Conservation (phyloP, 1,140 invertebrate genomes). For the Eueides isabella region DNA sequence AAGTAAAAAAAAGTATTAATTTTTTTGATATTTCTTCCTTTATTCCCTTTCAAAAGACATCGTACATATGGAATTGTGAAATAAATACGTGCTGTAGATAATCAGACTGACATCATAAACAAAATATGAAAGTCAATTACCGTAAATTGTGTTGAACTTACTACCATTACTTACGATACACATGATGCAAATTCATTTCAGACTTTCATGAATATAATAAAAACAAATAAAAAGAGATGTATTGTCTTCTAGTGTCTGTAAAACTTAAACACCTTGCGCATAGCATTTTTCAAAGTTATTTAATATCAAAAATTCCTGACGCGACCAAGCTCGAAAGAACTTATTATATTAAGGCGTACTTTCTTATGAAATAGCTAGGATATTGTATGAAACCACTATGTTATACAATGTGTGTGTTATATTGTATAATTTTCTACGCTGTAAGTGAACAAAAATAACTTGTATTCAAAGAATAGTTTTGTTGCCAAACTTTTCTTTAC, state of each 20-base stretch:
- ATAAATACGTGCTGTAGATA: too few species aligned
- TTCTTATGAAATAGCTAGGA: constrained; percentile 9
- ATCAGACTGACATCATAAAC: too few species aligned
- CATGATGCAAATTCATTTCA: too few species aligned
- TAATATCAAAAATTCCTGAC: constrained; percentile 12
- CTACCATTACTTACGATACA: not conserved
- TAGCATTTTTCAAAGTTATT: constrained; percentile 15
- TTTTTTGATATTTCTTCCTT: too few species aligned
- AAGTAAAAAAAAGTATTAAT: too few species aligned
- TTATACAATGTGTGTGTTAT: not conserved
- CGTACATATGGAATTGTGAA: too few species aligned
- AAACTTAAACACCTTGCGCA: constrained; percentile 13
- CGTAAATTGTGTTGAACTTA: too few species aligned
- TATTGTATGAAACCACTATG: constrained; percentile 13
- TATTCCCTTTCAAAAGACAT: too few species aligned
- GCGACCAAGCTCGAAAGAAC: constrained; percentile 9
- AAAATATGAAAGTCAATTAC: too few species aligned
- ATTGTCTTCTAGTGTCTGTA: not conserved
- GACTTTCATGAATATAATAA: not conserved
- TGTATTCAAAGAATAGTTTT: not conserved
- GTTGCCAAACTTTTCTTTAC: not conserved
- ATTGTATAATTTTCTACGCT: not conserved
- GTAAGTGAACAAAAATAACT: not conserved
- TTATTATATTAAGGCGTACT: constrained; percentile 9
- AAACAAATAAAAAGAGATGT: not conserved